Evolutionary conservation across 2,113 vertebrate genomes (phyloP), one percentile per base, ranked within the genome.

Genomic region (Notarius lentiginosus): DNA sequence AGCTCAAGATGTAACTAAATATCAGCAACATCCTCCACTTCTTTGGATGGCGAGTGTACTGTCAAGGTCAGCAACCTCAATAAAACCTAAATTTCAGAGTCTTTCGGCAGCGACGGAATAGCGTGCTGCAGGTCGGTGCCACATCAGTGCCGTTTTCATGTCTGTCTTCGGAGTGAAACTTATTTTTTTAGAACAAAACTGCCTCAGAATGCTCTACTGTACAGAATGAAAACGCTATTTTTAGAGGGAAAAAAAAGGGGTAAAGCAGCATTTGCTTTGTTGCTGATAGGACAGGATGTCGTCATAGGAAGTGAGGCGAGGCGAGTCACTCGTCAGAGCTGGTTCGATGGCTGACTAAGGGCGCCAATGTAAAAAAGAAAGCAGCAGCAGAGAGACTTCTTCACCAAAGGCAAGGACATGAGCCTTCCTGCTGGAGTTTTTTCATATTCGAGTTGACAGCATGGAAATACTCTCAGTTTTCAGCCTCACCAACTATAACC

Each of bases 281-380:
- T 75, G 53, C 17, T 84, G 51, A 56, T 55, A 51, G 30, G 41
- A 82, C 63, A 89, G 88, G 90, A 90, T 85, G 87, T 87, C 7
- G 89, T 84, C 87, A 88, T 65, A 84, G 51, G 68, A 83, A 86
- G 61, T 30, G 85, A 82, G 51, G 27, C 9, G 34, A 47, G 58
- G 8, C 15, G 83, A 87, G 49, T 88, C 87, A 89, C 79, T 55
- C 53, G 49, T 82, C 86, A 86, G 53, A 84, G 56, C 60, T 20
- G 27, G 9, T 60, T 60, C 18, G 17, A 22, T 41, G 51, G 49
- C 51, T 60, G 61, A 58, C 55, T 73, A 55, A 30, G 56, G 11
- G 41, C 41, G 20, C 73, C 84, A 63, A 81, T 75, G 61, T 56
- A 82, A 82, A 73, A 75, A 79, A 7, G 66, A 65, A 65, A 84